phyloP scores from a whole-genome alignment of 2,797 vertebrate genomes.

The Anabas testudineus region DNA sequence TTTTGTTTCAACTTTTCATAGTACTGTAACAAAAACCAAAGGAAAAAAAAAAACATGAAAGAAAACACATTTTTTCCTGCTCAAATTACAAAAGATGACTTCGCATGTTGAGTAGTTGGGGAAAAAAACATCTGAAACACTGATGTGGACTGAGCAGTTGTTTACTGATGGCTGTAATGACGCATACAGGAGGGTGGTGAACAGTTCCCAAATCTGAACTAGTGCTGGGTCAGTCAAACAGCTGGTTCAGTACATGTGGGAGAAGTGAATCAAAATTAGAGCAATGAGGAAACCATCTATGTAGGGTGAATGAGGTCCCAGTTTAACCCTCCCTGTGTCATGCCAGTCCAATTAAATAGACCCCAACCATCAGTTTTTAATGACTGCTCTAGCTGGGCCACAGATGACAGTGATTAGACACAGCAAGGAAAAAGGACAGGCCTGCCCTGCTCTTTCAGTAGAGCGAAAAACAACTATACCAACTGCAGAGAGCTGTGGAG shows the following conservation, averaged over 20 bases:
- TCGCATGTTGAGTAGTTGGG: slow-evolving; percentile 13
- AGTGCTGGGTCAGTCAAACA: slow-evolving; percentile 42
- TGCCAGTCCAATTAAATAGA: slow-evolving; percentile 57
- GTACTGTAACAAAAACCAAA: slow-evolving; percentile 80
- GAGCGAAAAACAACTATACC: slow-evolving; percentile 65
- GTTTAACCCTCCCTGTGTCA: slow-evolving; percentile 49
- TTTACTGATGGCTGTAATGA: slow-evolving; percentile 35
- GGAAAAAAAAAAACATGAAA: slow-evolving; percentile 48
- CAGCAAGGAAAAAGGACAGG: slow-evolving; percentile 37
- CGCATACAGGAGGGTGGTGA: slow-evolving; percentile 33
- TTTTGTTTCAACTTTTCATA: slow-evolving; percentile 80
- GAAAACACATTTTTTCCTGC: slow-evolving; percentile 70
- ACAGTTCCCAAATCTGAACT: slow-evolving; percentile 39
- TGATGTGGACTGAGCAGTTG: slow-evolving; percentile 38
- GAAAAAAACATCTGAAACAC: slow-evolving; percentile 25
- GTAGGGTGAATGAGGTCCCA: slow-evolving; percentile 50
- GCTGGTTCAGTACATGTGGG: slow-evolving; percentile 36
- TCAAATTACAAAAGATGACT: slow-evolving; percentile 76
- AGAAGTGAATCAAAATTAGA: slow-evolving; percentile 44
- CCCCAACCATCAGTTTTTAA: slow-evolving; percentile 49
- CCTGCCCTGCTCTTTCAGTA: slow-evolving; percentile 58
- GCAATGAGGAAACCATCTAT: slow-evolving; percentile 47
- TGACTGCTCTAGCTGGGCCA: slow-evolving; percentile 48
- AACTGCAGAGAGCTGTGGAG: slow-evolving; percentile 59
- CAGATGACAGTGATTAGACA: slow-evolving; percentile 38